These are phyloP conservation scores for Caenorhabditis afra DNA, from an alignment of 2,888 invertebrate species.

Conservation along the genomic window DNA sequence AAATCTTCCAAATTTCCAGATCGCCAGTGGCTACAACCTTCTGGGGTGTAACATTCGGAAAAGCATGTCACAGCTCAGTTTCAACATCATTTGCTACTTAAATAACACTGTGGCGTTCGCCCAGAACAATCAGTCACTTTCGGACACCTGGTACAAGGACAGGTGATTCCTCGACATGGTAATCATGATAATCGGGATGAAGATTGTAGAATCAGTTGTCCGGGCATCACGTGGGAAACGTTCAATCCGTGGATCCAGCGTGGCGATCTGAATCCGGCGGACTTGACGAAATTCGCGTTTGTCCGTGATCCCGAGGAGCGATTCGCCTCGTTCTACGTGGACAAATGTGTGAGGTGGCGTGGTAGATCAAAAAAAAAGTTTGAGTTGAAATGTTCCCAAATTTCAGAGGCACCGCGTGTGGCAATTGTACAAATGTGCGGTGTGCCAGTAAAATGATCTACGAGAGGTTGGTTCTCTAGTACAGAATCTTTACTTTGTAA, in stretches of 20 bases:
- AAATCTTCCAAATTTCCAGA: not conserved
- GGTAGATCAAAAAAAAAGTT: not conserved
- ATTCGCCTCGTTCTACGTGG: slow-evolving; percentile 49
- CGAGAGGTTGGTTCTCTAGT: slow-evolving; percentile 6
- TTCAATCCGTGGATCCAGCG: not conserved
- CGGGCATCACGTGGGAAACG: not conserved
- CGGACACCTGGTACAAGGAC: slow-evolving; percentile 17
- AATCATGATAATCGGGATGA: no score
- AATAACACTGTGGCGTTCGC: slow-evolving; percentile 22
- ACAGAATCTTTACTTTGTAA: not conserved
- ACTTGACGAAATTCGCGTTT: slow-evolving; percentile 40
- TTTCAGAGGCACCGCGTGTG: slow-evolving; percentile 9
- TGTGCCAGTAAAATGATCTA: slow-evolving; percentile 35
- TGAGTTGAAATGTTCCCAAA: not conserved
- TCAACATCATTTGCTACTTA: slow-evolving; percentile 35
- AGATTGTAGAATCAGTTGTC: slow-evolving; percentile 10
- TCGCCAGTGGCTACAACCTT: slow-evolving; percentile 9
- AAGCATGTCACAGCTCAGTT: slow-evolving; percentile 39
- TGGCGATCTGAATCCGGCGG: not conserved
- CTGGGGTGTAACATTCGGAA: slow-evolving; percentile 32
- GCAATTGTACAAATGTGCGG: slow-evolving; percentile 20
- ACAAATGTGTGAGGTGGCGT: slow-evolving; percentile 48
- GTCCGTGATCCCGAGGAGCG: slow-evolving; percentile 39
- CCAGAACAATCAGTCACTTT: slow-evolving; percentile 18
- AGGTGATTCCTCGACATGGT: no score